Evolutionary conservation across 2,888 invertebrate species (phyloP).

Genomic region (Cantharis rustica): DNA sequence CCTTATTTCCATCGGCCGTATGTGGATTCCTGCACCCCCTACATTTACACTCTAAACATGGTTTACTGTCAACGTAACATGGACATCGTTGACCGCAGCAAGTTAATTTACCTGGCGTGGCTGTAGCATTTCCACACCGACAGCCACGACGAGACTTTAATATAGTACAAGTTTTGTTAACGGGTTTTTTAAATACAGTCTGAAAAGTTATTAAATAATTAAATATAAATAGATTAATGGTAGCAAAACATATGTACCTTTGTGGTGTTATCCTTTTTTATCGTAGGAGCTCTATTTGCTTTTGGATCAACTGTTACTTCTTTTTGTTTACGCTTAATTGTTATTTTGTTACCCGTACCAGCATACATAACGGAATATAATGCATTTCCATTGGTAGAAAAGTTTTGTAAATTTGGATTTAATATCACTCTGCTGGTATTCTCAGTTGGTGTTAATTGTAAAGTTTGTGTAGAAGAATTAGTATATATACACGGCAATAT

Average conservation of each 20-base stretch:
- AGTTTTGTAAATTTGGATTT: conserved; percentile 29
- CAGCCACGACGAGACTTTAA: conserved; percentile 73
- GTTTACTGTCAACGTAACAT: conserved; percentile 89
- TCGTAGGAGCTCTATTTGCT: background rate
- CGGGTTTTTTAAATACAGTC: conserved; percentile 59
- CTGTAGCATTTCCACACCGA: conserved; percentile 88
- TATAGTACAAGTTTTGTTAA: conserved; percentile 49
- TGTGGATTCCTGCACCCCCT: conserved; percentile 93
- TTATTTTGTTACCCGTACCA: conserved; percentile 81
- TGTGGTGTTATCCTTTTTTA: conserved; percentile 37
- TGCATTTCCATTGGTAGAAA: conserved; percentile 39
- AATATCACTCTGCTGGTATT: conserved; percentile 21
- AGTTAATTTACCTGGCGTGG: conserved; percentile 86
- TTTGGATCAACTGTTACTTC: conserved; percentile 33
- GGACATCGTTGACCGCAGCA: conserved; percentile 94
- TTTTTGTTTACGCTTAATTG: conserved; percentile 74
- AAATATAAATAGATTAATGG: background rate
- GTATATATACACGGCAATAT: conserved; percentile 76
- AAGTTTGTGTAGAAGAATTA: conserved; percentile 64
- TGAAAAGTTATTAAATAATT: conserved; percentile 44
- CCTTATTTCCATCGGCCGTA: conserved; percentile 79
- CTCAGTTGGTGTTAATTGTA: conserved; percentile 38
- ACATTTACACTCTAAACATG: conserved; percentile 89
- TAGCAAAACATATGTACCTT: conserved; percentile 42
- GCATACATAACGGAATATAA: conserved; percentile 82